These are phyloP conservation scores for Diprion similis DNA, from an alignment of 1,140 invertebrate species.

Conservation along the genomic window DNA sequence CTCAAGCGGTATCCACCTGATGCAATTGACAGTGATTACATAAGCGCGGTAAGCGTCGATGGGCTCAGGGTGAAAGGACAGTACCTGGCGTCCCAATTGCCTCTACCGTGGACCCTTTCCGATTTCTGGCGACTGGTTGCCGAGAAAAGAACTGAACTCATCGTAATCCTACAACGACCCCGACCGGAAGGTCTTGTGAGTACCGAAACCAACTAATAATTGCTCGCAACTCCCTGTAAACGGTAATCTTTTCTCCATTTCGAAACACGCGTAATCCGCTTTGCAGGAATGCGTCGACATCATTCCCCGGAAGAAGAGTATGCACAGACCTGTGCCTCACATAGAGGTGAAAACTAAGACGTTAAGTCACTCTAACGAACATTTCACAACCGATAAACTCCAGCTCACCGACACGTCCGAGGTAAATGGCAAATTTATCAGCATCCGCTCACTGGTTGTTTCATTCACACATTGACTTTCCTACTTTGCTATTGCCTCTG, in stretches of 20 bases:
- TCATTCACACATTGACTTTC: not conserved
- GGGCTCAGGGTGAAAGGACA: constrained; percentile 67
- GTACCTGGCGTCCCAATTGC: constrained; percentile 88
- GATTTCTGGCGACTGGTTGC: constrained; percentile 94
- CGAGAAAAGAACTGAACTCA: constrained; percentile 69
- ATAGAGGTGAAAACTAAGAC: constrained; percentile 31
- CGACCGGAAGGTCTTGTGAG: constrained; percentile 37
- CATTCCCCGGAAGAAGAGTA: constrained; percentile 22
- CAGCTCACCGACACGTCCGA: constrained; percentile 31
- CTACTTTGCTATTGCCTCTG: not conserved
- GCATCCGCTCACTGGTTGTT: not conserved
- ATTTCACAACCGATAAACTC: constrained; percentile 30
- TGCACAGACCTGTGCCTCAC: constrained; percentile 38
- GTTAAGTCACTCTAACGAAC: constrained; percentile 17
- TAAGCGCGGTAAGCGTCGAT: constrained; percentile 38
- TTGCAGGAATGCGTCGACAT: constrained; percentile 36
- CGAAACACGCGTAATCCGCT: not conserved
- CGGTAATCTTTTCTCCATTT: not conserved
- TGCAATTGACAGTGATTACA: constrained; percentile 46
- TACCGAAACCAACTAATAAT: not conserved
- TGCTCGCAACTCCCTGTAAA: not conserved
- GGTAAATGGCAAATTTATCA: constrained; percentile 21
- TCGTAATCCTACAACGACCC: constrained; percentile 65
- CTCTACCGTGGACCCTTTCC: constrained; percentile 83
- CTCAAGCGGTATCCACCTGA: constrained; percentile 38